These are phyloP conservation scores for Fukomys damarensis DNA, from an alignment of 2,113 vertebrate species.

Conservation along the genomic window DNA sequence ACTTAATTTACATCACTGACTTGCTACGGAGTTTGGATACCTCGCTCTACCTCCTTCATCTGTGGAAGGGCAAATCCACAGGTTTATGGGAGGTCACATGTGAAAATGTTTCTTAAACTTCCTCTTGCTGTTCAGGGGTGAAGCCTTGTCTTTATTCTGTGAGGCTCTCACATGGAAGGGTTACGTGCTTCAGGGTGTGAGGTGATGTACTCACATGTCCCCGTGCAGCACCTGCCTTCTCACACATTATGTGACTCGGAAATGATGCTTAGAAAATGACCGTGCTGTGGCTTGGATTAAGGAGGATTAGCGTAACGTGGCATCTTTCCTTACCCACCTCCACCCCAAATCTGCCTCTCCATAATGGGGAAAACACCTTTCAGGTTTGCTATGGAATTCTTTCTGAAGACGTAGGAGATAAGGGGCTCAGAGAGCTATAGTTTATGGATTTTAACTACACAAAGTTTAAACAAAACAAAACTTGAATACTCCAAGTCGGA, in stretches of 20 bases:
- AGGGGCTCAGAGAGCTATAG: neutral
- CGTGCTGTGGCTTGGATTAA: conserved; percentile 40
- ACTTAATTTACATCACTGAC: neutral
- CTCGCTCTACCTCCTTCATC: neutral
- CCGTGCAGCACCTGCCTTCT: neutral
- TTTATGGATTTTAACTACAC: neutral
- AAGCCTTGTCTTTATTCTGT: neutral
- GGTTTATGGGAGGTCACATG: neutral
- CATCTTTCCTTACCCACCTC: neutral
- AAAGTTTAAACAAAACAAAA: neutral
- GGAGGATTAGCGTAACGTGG: neutral
- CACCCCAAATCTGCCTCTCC: neutral
- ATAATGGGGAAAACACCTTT: rapidly evolving
- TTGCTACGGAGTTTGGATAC: neutral
- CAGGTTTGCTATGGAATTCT: neutral
- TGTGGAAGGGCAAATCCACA: neutral
- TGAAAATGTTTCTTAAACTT: neutral
- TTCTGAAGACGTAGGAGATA: no score
- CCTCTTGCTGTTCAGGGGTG: neutral
- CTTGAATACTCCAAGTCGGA: rapidly evolving
- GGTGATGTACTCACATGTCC: neutral
- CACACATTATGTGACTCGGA: neutral
- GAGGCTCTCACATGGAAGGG: neutral
- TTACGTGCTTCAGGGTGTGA: neutral
- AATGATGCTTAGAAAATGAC: conserved; percentile 38